Evolutionary conservation across 2,888 invertebrate species (phyloP), one percentile per base, ranked within the genome.

Genomic region (Smittia aterrima): DNA sequence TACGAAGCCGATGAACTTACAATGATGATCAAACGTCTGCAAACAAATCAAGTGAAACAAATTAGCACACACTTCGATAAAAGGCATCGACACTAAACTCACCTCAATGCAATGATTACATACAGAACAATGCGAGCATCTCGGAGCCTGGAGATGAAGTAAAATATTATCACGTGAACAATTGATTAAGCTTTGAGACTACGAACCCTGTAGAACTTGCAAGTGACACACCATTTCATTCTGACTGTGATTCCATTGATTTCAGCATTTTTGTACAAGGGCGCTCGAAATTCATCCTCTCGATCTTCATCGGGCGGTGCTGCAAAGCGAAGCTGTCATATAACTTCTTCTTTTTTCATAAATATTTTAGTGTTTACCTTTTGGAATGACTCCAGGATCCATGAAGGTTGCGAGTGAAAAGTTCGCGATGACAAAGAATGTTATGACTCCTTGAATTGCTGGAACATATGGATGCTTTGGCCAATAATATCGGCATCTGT

Each of bases 221-320:
- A 99, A 1, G 99, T 99, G 78, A 96, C 95, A 85, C 99, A 98
- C 98, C 98, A 99, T 85, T 99, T 99, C 98, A 99, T 98, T 77
- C 98, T 91, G 76, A 99, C 97, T 13, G 96, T 96, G 78, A 98
- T 96, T 76, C 98, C 98, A 85, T 97, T 96, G 78, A 99, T 97
- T 84, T 98, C 98, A 77, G 98, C 96, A 84, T 92, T 96, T 85
- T 95, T 96, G 84, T 98, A 98, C 76, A 99, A 86, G 9, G 96
- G 96, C 76, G 98, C 96, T 79, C 97, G 89, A 81, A 96, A 94
- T 84, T 99, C 98, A 84, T 98, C 98, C 85, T 97, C 97, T 79
- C 93, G 87, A 83, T 96, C 96, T 89, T 98, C 97, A 86, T 96
- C 95, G 85, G 95, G 92, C 84, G 93, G 92, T 80, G 97, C 97